Percentiles rank a stretch among this genome's conserved stretches.
Evolutionary conservation across 2,113 vertebrate species (phyloP).

Genomic region (Sardina pilchardus): DNA sequence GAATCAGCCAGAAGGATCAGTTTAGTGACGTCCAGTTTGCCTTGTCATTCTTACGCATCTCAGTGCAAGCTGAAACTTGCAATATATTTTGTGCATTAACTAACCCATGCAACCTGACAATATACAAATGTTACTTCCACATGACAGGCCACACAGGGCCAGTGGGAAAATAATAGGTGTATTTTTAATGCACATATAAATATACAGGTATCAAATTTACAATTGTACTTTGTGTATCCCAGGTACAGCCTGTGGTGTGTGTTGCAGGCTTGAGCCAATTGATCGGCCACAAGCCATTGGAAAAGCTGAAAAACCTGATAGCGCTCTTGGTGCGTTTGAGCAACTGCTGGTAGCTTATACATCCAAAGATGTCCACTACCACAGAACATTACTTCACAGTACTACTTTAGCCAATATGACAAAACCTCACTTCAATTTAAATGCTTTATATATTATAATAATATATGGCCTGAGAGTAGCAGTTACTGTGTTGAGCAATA

Average conservation of each 20-base stretch:
- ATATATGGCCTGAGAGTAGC: not conserved
- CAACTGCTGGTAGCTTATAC: not conserved
- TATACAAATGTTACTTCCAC: no score
- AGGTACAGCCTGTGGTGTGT: not conserved
- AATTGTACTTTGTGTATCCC: no score
- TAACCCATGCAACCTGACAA: not conserved
- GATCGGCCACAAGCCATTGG: no score
- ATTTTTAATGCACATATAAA: not conserved
- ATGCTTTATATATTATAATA: not conserved
- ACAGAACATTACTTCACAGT: no score
- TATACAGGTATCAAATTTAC: not conserved
- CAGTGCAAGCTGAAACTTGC: not conserved
- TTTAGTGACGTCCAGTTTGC: constrained; percentile 29
- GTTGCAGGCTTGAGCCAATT: not conserved
- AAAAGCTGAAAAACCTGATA: no score
- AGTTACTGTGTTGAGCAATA: constrained; percentile 43
- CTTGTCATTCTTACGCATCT: constrained; percentile 34
- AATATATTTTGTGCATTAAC: not conserved
- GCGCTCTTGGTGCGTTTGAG: no score
- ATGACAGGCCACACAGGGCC: no score
- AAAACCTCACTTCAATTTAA: not conserved
- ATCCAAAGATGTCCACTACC: not conserved
- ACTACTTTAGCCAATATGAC: no score
- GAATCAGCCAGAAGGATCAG: constrained; percentile 32
- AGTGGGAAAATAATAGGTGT: not conserved